Percentiles rank a stretch among this genome's conserved stretches.
Evolutionary conservation across 2,113 vertebrate species (phyloP).

Genomic region (Physeter macrocephalus): DNA sequence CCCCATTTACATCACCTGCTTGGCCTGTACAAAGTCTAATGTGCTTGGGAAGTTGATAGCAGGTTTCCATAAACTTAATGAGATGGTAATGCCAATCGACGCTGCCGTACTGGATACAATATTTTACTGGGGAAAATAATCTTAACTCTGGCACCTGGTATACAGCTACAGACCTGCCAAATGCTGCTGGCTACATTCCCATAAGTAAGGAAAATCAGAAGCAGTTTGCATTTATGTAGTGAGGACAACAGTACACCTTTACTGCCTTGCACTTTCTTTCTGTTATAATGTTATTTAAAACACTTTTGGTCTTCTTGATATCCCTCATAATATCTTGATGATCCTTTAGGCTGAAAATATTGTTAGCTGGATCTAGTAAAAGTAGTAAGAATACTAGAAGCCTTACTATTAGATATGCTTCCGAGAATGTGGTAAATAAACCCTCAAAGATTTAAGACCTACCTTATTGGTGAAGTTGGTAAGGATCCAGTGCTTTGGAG

Average conservation of each 20-base stretch:
- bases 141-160: background rate
- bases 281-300: background rate
- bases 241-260: background rate
- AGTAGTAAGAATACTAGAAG: background rate
- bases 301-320: background rate
- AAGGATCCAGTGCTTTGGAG: background rate
- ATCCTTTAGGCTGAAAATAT: background rate
- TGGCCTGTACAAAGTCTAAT: background rate
- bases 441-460: background rate
- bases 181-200: background rate
- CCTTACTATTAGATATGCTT: background rate
- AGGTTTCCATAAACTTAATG: conserved; percentile 44
- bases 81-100: background rate
- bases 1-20: background rate
- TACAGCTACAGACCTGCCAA: background rate
- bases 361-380: background rate
- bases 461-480: background rate
- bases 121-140: conserved; percentile 3
- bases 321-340: background rate
- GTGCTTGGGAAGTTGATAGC: background rate
- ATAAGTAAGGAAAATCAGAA: background rate
- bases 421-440: background rate
- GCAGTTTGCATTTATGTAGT: background rate
- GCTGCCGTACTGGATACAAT: background rate
- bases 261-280: background rate